Evolutionary conservation across 2,797 vertebrate genomes (phyloP).

Genomic region (Poeciliopsis gracilis): DNA sequence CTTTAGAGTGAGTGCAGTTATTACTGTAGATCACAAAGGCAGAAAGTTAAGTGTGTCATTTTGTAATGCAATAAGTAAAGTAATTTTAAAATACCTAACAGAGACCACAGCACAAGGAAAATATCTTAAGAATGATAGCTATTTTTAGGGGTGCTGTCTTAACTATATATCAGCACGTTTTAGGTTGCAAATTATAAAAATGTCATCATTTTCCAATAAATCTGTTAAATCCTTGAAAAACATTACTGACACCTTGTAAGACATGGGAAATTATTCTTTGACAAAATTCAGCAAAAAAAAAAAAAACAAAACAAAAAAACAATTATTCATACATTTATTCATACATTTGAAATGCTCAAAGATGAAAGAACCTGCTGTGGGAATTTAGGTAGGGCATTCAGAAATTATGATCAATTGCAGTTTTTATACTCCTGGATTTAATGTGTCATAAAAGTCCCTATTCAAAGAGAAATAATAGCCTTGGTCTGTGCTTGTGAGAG

Average conservation of each 20-base stretch:
- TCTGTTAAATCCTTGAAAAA: constrained; percentile 42
- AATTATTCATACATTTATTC: background rate
- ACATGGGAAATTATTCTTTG: constrained; percentile 7
- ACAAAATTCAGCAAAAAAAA: constrained; percentile 16
- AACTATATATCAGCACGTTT: constrained; percentile 8
- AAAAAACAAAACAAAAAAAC: no score
- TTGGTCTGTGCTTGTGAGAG: constrained; percentile 81
- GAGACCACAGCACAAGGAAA: background rate
- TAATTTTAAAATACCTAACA: background rate
- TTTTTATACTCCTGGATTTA: constrained; percentile 84
- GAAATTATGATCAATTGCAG: constrained; percentile 83
- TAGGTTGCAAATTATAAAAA: constrained; percentile 36
- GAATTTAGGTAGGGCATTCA: constrained; percentile 62
- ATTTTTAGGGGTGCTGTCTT: constrained; percentile 28
- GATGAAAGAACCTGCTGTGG: constrained; percentile 63
- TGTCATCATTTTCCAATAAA: constrained; percentile 20
- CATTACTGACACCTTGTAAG: constrained; percentile 18
- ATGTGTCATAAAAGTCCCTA: constrained; percentile 81
- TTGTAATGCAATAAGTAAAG: background rate
- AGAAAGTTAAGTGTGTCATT: constrained; percentile 11
- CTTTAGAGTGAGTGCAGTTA: constrained; percentile 17
- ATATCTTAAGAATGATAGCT: background rate
- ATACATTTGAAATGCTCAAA: constrained; percentile 51
- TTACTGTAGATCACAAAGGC: constrained; percentile 4
- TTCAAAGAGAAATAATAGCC: constrained; percentile 87